These are phyloP conservation scores for Sinopyrophorus schimmeli DNA, from an alignment of 2,888 invertebrate species.

Conservation along the genomic window DNA sequence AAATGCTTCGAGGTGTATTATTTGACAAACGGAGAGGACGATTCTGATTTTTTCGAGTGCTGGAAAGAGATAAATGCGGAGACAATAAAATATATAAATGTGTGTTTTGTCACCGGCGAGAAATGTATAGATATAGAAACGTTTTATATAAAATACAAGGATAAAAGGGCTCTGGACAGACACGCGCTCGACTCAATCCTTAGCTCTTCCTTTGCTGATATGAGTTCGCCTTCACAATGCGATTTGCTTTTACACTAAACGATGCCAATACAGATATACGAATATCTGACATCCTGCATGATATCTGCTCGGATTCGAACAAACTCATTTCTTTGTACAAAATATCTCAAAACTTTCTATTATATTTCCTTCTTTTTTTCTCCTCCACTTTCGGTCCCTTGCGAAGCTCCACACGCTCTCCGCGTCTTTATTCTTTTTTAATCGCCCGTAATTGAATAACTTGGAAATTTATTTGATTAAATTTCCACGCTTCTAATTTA, in stretches of 20 bases:
- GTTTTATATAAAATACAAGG: slow-evolving; percentile 31
- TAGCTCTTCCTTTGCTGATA: slow-evolving; percentile 18
- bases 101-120: slow-evolving; percentile 35
- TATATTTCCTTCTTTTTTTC: no score
- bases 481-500: no score
- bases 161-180: slow-evolving; percentile 30
- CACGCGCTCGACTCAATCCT: slow-evolving; percentile 24
- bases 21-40: slow-evolving; percentile 9
- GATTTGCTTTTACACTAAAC: slow-evolving; percentile 23
- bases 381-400: no score
- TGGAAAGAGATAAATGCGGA: slow-evolving; percentile 24
- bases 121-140: slow-evolving; percentile 31
- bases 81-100: slow-evolving; percentile 38
- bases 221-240: slow-evolving; percentile 23
- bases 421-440: neutral
- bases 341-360: no score
- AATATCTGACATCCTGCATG: slow-evolving; percentile 19
- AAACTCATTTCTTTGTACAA: no score
- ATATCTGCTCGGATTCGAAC: slow-evolving; percentile 16
- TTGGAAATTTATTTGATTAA: neutral
- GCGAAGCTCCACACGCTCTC: no score
- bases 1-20: slow-evolving; percentile 31
- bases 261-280: slow-evolving; percentile 28
- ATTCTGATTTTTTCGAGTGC: slow-evolving; percentile 12
- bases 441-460: neutral